Evolutionary conservation across 2,888 invertebrate genomes (phyloP), one percentile per base, ranked within the genome.

Genomic region (Linnaemya vulpina): DNA sequence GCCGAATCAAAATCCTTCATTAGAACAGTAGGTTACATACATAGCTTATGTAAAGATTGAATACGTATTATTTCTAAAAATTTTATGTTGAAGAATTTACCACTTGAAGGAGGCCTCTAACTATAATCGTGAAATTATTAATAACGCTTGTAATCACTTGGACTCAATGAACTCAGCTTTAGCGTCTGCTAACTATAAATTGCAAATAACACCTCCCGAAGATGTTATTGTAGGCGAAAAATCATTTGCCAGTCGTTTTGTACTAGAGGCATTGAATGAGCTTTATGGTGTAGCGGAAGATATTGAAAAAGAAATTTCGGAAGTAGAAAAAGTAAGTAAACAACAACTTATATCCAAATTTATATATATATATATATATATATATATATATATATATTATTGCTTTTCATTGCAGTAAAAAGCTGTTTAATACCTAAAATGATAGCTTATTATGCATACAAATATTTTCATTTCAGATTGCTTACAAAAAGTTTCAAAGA

Each of bases 211-310:
- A 86, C 90, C 90, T 5, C 89, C 91, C 0, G 90, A 91, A 11
- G 92, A 92, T 88, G 88, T 91, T n/a, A 78, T 92, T 8, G 88
- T 92, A 0, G 92, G 91, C 5, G 92, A 92, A 13, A 92, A 90
- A 22, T 88, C 89, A n/a, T 92, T 90, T 84, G 92, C 92, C 0
- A 92, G 92, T 73, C 89, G 90, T 60, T 91, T 91, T 75, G 91
- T 92, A 0, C 51, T 92, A n/a, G 90, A 91, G 49, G 91, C 92
- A 0, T 65, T 92, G 3, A 87, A 88, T n/a, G 91, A 91, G 63
- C 83, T 92, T 3, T 87, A 89, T 38, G 86, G 87, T 0, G 87
- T 89, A 3, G 88, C 91, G 0, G 87, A 89, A 20, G 91, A 91
- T 62, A 88, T 91, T 30, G 88, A 89, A 8, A 85, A 88, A 46